A percentile compares a stretch with the other conserved stretches of the same genome.
Evolutionary conservation across 64 coral and sea anemone species (phyloP).

Genomic region (Stylophora pistillata): DNA sequence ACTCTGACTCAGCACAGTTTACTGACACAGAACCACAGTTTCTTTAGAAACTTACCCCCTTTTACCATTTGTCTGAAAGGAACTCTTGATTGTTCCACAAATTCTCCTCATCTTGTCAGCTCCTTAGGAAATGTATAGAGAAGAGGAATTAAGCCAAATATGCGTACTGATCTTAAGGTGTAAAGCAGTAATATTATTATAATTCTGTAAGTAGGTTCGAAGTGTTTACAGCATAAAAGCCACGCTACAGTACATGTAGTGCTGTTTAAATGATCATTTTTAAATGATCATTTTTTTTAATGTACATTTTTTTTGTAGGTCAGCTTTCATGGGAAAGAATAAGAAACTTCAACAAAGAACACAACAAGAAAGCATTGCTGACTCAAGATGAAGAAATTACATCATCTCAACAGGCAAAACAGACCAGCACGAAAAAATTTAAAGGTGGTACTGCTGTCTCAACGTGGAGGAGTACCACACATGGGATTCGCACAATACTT

Average conservation of each 20-base stretch:
- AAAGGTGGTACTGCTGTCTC: background rate
- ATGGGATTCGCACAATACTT: slow-evolving; percentile 34
- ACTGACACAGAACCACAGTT: too few relatives aligned
- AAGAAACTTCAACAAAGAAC: slow-evolving; percentile 22
- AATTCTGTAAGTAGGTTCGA: too few relatives aligned
- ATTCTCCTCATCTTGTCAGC: too few relatives aligned
- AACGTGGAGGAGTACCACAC: slow-evolving; percentile 14
- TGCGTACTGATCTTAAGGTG: too few relatives aligned
- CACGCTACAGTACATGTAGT: background rate
- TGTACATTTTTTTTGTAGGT: background rate
- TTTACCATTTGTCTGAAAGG: too few relatives aligned
- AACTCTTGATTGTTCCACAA: too few relatives aligned
- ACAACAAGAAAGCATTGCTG: background rate
- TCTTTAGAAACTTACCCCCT: too few relatives aligned
- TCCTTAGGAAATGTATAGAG: too few relatives aligned
- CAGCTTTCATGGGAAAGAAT: slow-evolving; percentile 50
- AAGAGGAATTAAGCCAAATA: too few relatives aligned
- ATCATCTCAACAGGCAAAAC: background rate
- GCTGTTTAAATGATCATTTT: background rate
- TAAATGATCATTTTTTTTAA: background rate
- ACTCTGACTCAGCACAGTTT: too few relatives aligned
- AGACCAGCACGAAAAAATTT: background rate
- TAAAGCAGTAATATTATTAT: too few relatives aligned
- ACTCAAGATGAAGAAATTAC: background rate
- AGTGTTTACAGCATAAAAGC: too few relatives aligned